Conservation (phyloP, 2,888 invertebrate genomes). For the Drosophila birchii region DNA sequence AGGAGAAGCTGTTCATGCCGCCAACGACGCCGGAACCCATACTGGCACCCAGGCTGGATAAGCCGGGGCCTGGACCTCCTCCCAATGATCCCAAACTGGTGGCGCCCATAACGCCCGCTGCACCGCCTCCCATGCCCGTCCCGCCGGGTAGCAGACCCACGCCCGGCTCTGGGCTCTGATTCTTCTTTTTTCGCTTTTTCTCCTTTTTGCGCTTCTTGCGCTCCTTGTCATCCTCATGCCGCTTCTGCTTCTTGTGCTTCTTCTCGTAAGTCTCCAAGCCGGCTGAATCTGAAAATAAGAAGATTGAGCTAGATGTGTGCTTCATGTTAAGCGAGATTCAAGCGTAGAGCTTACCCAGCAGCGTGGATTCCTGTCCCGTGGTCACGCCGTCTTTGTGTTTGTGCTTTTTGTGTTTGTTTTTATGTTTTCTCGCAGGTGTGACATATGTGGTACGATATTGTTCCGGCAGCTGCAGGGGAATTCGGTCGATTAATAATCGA, state of each 20-base stretch:
- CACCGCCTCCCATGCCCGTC: constrained; percentile 42
- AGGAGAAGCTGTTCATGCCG: constrained; percentile 70
- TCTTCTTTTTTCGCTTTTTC: constrained; percentile 97
- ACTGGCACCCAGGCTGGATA: constrained; percentile 58
- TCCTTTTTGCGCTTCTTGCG: constrained; percentile 97
- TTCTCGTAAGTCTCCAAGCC: constrained; percentile 95
- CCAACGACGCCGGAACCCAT: constrained; percentile 56
- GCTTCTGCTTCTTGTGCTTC: constrained; percentile 97
- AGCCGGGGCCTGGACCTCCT: constrained; percentile 42
- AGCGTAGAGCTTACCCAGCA: constrained; percentile 86
- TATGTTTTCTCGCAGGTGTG: constrained; percentile 95
- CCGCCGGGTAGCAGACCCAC: constrained; percentile 57
- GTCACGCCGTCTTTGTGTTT: constrained; percentile 94
- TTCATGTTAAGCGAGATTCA: not conserved
- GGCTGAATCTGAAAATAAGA: constrained; percentile 86
- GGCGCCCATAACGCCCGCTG: constrained; percentile 61
- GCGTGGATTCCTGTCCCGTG: constrained; percentile 90
- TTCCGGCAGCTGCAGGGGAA: constrained; percentile 90
- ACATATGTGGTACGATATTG: constrained; percentile 97
- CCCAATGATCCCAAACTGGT: constrained; percentile 46
- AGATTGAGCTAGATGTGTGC: not conserved
- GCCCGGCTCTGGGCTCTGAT: constrained; percentile 93
- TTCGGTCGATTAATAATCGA: not conserved
- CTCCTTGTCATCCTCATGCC: constrained; percentile 97
- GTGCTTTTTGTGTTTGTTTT: constrained; percentile 97